Base-by-base conservation (phyloP, 2,888 invertebrate species). In the Smittia sp. region DNA sequence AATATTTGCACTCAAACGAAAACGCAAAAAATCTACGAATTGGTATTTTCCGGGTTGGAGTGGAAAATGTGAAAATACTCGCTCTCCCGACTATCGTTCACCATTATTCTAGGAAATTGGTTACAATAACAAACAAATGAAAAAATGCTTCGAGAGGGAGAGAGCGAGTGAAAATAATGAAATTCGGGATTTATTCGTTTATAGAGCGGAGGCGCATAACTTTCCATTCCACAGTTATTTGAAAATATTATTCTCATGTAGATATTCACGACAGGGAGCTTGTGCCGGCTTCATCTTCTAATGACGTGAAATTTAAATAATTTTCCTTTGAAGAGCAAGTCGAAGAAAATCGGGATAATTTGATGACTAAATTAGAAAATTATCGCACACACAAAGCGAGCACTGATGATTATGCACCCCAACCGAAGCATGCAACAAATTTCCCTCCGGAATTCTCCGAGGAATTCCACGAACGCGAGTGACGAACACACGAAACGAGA, bases 91-190 rank as follows among this genome's bases (percentile, higher is more conserved):
- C 46, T 68, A 66, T 20, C 27, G 54, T 68, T 52, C 52, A 15
- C 69, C 52, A 69, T 69, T 69, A 69, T 69, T 69, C 69, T 41
- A 54, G 52, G 25, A 69, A 54, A 69, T 69, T 69, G 69, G 69
- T 69, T 39, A 69, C 69, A 69, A 69, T 69, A 69, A 69, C 69
- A 69, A 69, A 69, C 52, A 69, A 69, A 69, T 69, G 69, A 69
- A 69, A 69, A 18, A 67, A 22, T 22, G 41, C n/a, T 67, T 67
- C 41, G n/a, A 24, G 20, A 41, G 41, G 32, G 32, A 67, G 41
- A 13, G 41, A 32, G 58, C 22, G 22, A 67, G 41, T 24, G 32
- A 46, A 6, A 39, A 27, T 52, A 69, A 69, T 54, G 69, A 69
- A 69, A 69, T 69, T 69, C 69, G 27, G 54, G 54, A 69, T 69